A percentile compares a stretch with the other conserved stretches of the same genome.
Conservation (phyloP, 2,797 vertebrate genomes). For the Enteromius argenteus region DNA sequence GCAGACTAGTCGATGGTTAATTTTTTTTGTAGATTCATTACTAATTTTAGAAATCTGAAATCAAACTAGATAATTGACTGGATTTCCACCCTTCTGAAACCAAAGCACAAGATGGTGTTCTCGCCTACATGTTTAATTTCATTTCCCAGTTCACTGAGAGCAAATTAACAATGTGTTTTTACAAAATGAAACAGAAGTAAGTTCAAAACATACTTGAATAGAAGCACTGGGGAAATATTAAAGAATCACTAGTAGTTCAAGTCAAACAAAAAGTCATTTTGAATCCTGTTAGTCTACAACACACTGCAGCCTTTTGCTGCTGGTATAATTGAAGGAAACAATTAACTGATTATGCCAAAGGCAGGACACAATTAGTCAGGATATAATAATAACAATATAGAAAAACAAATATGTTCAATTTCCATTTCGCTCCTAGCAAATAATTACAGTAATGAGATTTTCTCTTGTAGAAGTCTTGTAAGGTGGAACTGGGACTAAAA, state of each 20-base stretch:
- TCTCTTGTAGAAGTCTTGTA: slow-evolving; percentile 63
- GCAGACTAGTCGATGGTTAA: background rate
- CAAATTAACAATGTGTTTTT: slow-evolving; percentile 1
- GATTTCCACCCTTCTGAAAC: background rate
- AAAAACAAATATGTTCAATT: slow-evolving; percentile 67
- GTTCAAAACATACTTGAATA: slow-evolving; percentile 18
- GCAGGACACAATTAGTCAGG: slow-evolving; percentile 63
- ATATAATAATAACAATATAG: slow-evolving; percentile 62
- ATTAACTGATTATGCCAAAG: slow-evolving; percentile 69
- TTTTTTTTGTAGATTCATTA: background rate
- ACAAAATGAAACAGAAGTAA: background rate
- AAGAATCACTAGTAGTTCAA: slow-evolving; percentile 7
- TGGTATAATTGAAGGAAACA: slow-evolving; percentile 55
- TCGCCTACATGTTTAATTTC: background rate
- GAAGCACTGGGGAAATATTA: background rate
- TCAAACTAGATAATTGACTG: background rate
- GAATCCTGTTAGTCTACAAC: background rate
- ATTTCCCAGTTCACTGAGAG: slow-evolving; percentile 8
- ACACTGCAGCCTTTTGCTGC: background rate
- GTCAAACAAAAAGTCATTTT: slow-evolving; percentile 17
- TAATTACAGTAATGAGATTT: slow-evolving; percentile 71
- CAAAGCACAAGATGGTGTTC: background rate
- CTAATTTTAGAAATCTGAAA: background rate
- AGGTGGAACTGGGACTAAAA: slow-evolving; percentile 59
- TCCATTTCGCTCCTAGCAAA: slow-evolving; percentile 65